Percentiles rank a stretch among this genome's conserved stretches.
These are phyloP conservation scores for Laupala kohalensis DNA, from an alignment of 1,140 invertebrate species.

Conservation along the genomic window DNA sequence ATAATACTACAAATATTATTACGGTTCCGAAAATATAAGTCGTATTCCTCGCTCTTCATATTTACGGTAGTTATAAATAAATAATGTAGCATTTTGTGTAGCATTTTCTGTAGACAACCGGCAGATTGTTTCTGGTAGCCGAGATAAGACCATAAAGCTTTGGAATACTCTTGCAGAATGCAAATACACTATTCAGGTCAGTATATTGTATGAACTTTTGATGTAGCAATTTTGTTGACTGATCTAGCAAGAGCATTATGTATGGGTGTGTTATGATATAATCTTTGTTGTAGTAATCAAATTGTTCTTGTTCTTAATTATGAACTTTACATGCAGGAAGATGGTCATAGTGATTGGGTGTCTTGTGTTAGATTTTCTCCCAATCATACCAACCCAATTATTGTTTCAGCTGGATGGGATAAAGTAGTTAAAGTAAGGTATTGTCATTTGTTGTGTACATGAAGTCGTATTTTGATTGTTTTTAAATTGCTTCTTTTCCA, in stretches of 20 bases:
- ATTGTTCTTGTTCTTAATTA: neutral
- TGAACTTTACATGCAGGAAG: conserved; percentile 57
- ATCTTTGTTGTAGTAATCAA: conserved; percentile 26
- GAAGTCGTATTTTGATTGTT: neutral
- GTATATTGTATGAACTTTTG: too few relatives aligned
- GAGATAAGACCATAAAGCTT: conserved; percentile 97
- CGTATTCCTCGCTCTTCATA: too few relatives aligned
- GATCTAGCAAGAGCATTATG: too few relatives aligned
- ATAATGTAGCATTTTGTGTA: too few relatives aligned
- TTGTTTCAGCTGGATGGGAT: conserved; percentile 98
- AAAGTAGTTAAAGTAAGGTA: too few relatives aligned
- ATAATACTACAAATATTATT: too few relatives aligned
- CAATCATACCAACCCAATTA: conserved; percentile 93
- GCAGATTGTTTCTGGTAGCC: conserved; percentile 97
- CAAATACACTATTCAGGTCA: too few relatives aligned
- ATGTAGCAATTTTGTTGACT: too few relatives aligned
- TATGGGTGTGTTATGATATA: conserved; percentile 1
- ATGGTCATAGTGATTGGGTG: conserved; percentile 97
- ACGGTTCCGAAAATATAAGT: too few relatives aligned
- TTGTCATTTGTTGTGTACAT: conserved; percentile 25
- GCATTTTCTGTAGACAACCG: conserved; percentile 99
- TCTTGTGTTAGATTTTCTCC: conserved; percentile 98
- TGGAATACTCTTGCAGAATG: conserved; percentile 99
- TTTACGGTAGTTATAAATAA: too few relatives aligned
- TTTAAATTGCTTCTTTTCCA: conserved; percentile 34